Evolutionary conservation across 2,797 vertebrate genomes (phyloP).

Genomic region (Pangasius larnaudii): DNA sequence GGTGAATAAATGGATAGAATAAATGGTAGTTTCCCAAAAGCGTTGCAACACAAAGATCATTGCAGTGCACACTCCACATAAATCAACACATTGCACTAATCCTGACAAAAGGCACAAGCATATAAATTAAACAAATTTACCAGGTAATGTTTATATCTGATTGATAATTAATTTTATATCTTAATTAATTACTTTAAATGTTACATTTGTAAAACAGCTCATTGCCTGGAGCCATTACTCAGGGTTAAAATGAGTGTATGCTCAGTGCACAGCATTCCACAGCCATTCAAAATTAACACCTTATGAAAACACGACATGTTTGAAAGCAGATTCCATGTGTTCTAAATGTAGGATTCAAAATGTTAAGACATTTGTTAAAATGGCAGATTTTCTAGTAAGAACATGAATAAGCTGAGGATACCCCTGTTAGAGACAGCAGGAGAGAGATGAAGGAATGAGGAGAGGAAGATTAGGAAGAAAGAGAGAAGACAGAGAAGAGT

Average conservation of each 20-base stretch:
- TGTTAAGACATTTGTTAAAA: not conserved
- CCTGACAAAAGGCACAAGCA: not conserved
- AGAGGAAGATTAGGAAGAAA: not conserved
- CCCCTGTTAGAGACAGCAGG: not conserved
- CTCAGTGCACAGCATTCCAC: not conserved
- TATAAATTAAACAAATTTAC: not conserved
- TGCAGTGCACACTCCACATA: not conserved
- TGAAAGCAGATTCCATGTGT: not conserved
- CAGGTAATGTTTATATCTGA: not conserved
- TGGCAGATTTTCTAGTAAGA: not conserved
- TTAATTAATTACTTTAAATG: not conserved
- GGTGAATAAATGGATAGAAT: not conserved
- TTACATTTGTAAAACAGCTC: not conserved
- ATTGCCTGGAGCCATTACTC: not conserved
- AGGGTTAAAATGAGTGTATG: not conserved
- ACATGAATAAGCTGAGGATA: not conserved
- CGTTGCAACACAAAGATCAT: not conserved
- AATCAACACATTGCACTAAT: not conserved
- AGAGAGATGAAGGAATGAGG: not conserved
- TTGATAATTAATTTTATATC: conserved; percentile 3
- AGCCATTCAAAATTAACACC: not conserved
- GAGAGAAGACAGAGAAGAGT: not conserved
- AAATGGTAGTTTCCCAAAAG: not conserved
- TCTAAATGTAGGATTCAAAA: not conserved
- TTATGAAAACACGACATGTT: not conserved